Evolutionary conservation across 2,888 invertebrate species (phyloP).

Genomic region (Acrocera orbiculus): DNA sequence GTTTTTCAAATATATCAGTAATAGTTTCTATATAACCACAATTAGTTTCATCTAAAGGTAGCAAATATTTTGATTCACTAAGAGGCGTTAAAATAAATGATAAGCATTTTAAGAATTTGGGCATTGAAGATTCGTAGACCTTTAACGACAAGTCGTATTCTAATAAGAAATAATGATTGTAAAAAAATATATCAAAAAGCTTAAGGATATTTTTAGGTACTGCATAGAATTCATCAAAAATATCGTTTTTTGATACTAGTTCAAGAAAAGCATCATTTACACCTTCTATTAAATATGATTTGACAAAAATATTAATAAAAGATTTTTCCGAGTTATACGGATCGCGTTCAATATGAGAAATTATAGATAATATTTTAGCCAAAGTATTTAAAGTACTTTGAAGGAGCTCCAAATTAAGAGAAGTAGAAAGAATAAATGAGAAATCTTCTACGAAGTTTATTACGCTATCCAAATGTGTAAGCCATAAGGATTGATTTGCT

Average conservation of each 20-base stretch:
- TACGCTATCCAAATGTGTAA: slow-evolving; percentile 32
- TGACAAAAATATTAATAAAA: slow-evolving; percentile 23
- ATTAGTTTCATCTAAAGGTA: slow-evolving; percentile 22
- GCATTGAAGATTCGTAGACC: no score
- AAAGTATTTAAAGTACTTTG: slow-evolving; percentile 40
- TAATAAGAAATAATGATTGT: slow-evolving; percentile 26
- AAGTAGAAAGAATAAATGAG: slow-evolving; percentile 55
- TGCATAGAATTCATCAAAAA: background rate
- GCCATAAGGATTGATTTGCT: slow-evolving; percentile 32
- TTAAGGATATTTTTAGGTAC: no score
- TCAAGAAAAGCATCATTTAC: slow-evolving; percentile 27
- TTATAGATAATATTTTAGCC: slow-evolving; percentile 36
- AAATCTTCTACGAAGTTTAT: slow-evolving; percentile 39
- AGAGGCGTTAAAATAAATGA: slow-evolving; percentile 23
- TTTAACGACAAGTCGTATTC: no score
- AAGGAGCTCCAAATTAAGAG: slow-evolving; percentile 44
- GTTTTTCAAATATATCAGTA: slow-evolving; percentile 19
- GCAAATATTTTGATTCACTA: slow-evolving; percentile 20
- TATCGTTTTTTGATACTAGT: slow-evolving; percentile 12
- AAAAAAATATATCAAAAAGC: no score
- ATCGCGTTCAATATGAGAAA: slow-evolving; percentile 19
- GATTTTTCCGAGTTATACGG: slow-evolving; percentile 13
- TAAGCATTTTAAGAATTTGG: slow-evolving; percentile 21
- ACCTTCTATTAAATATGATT: slow-evolving; percentile 21
- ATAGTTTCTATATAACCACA: slow-evolving; percentile 26